Evolutionary conservation across 2,797 vertebrate genomes (phyloP), one percentile per base, ranked within the genome.

Genomic region (Craterocephalus amniculus): DNA sequence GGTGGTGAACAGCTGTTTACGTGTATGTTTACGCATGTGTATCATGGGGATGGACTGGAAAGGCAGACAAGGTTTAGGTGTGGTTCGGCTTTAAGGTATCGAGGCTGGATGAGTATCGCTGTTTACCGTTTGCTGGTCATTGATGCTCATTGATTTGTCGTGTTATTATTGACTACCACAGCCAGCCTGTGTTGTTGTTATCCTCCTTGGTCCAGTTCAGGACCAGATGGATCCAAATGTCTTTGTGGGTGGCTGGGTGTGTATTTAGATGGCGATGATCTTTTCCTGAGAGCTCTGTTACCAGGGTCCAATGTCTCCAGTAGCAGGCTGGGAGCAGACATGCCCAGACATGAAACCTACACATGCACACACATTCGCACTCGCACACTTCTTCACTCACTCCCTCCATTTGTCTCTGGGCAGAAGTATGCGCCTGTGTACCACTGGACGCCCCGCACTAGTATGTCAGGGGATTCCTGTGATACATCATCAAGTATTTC

Each of bases 331-430:
- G 65, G 74, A 82, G 70, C 72, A 77, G 87, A 89, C 93, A 91
- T 90, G 93, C 80, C 91, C 86, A 77, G 88, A 91, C 93, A 93
- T 92, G 93, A 87, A 87, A 83, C 74, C 79, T 48, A 72, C 63
- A 34, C 69, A 58, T 48, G 10, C 63, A 38, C 58, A 22, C 70
- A 26, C 65, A 26, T 62, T 29, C 48, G 4, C 62, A 54, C 72
- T 43, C 73, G 26, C 58, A 61, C 78, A 29, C 66, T 62, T 70
- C 67, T 58, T 54, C 74, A 60, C 68, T 52, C 61, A 27, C 40
- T 14, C 78, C 20, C 65, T 31, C 62, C 38, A 54, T 88, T 83
- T 83, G 88, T 91, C 85, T 83, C 90, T 72, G 76, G 91, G 90
- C 88, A 92, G 84, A 91, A 86, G 65, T 83, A 71, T 81, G 63